Base-by-base conservation (phyloP, 2,797 vertebrate genomes). In the Enoplosus armatus region DNA sequence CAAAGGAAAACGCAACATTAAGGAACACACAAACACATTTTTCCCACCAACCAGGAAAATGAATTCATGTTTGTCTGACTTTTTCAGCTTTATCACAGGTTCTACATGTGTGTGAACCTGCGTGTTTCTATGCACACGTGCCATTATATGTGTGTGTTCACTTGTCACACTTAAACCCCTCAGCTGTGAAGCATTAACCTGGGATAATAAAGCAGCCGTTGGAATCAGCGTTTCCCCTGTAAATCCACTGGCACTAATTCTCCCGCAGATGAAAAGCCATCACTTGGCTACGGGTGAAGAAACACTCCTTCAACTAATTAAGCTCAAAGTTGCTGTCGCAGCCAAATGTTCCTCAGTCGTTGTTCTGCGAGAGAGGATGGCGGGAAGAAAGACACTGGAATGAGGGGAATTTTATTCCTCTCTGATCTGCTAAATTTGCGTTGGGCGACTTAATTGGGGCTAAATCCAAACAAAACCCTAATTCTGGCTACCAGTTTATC, bases 201-300 rank as follows among this genome's bases (percentile, higher is more conserved):
- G 59, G 50, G 72, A 86, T 78, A 70, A 79, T 68, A 74, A 50
- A 60, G 24, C 71, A 61, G 61, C 29, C 8, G 24, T 3, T 27
- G 55, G 72, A 84, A 59, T 85, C 80, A 81, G 51, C 48, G 29
- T 55, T 79, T 67, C 59, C 33, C 8, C n/a, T 35, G 37, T 62
- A 82, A 85, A 89, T 85, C 86, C 80, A 51, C 58, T 54, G 77
- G 66, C 77, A 66, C 75, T 78, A 79, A 82, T 80, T 85, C 73
- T 68, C 16, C 59, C 2, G 60, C 61, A 47, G 64, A 80, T 77
- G 59, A 77, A 59, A 78, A 53, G 65, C 60, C 14, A 41, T 24
- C 59, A n/a, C 64, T 75, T 43, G 72, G 79, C 72, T 48, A 4
- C 5, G 58, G 37, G 72, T 77, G 66, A 67, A 80, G 76, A 80